Conservation (phyloP, 2,797 vertebrate genomes). For the Astyanax mexicanus region DNA sequence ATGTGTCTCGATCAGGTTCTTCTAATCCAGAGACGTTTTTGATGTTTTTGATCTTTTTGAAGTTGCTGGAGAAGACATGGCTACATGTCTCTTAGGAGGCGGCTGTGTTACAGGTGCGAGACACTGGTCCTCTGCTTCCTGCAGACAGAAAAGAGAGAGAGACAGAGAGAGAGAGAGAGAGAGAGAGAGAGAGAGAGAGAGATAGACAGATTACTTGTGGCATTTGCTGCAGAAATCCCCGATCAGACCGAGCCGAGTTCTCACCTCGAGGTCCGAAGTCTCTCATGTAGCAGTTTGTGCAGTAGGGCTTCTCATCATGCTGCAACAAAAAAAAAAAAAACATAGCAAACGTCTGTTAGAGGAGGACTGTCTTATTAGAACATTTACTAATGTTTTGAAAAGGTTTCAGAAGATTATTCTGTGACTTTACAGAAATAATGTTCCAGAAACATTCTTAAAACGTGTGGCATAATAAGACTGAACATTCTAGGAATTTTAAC, state of each 20-base stretch:
- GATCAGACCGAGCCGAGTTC: not conserved
- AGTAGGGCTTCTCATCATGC: conserved; percentile 86
- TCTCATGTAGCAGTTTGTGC: conserved; percentile 82
- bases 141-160: conserved; percentile 42
- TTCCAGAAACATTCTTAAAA: too few species aligned
- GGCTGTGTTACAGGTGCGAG: conserved; percentile 28
- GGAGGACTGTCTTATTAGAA: conserved; percentile 1
- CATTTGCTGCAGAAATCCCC: not conserved
- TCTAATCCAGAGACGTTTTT: not conserved
- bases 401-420: too few species aligned
- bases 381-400: too few species aligned
- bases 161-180: too few species aligned
- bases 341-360: not conserved
- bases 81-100: conserved; percentile 32
- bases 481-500: too few species aligned
- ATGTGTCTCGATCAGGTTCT: not conserved
- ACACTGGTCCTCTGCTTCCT: conserved; percentile 68
- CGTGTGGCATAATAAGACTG: too few species aligned
- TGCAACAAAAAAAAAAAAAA: conserved; percentile 71
- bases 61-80: not conserved
- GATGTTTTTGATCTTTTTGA: too few species aligned
- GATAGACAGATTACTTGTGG: not conserved
- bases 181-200: too few species aligned
- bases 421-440: too few species aligned
- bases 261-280: conserved; percentile 83